Evolutionary conservation across 2,888 invertebrate species (phyloP).

Genomic region (Drosophila maculinotata): DNA sequence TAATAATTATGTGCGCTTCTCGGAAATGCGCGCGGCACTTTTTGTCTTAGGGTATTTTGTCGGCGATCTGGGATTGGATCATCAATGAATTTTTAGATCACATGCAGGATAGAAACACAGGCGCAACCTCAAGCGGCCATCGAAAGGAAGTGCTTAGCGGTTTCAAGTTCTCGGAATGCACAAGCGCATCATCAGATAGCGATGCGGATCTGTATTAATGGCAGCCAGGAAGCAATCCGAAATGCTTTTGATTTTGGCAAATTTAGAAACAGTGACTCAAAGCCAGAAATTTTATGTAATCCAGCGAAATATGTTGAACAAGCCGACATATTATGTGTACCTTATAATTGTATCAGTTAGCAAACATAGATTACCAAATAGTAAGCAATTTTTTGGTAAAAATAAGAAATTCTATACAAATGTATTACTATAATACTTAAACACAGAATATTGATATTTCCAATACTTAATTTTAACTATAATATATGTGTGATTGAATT

Average conservation of each 20-base stretch:
- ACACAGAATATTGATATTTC: no score
- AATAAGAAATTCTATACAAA: no score
- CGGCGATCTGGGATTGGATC: slow-evolving; percentile 45
- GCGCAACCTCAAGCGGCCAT: slow-evolving; percentile 10
- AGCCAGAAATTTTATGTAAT: neutral
- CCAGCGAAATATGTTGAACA: no score
- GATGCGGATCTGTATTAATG: slow-evolving; percentile 28
- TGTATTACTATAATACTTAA: no score
- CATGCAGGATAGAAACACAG: slow-evolving; percentile 15
- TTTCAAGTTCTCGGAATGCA: slow-evolving; percentile 64
- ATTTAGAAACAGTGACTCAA: slow-evolving; percentile 13
- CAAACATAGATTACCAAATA: neutral
- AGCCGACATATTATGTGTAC: no score
- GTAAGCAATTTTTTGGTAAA: no score
- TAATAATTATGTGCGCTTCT: slow-evolving; percentile 70
- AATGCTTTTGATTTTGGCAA: neutral
- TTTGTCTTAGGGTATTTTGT: slow-evolving; percentile 42
- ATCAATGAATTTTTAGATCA: slow-evolving; percentile 44
- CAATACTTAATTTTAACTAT: no score
- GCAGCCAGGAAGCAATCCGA: neutral
- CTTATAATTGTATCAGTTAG: neutral
- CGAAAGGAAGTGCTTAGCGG: slow-evolving; percentile 42
- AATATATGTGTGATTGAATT: no score
- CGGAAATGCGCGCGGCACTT: slow-evolving; percentile 52
- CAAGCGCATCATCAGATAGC: slow-evolving; percentile 41